Conservation (phyloP, 2,888 invertebrate genomes). For the Eupithecia insigniata region DNA sequence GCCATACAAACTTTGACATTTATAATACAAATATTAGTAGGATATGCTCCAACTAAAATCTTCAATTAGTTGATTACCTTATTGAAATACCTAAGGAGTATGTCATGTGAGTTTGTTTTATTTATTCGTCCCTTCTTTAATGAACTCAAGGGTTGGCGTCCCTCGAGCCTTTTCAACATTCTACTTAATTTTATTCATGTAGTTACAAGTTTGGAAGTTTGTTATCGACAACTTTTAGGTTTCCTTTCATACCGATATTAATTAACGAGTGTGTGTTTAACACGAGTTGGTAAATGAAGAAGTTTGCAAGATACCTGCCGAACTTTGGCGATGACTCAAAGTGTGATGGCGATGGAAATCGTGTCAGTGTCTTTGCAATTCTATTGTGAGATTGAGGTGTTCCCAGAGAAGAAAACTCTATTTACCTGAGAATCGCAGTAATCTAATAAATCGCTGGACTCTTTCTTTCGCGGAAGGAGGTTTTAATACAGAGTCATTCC, state of each 20-base stretch:
- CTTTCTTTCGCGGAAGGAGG: too few species aligned
- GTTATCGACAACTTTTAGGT: conserved; percentile 77
- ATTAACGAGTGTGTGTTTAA: conserved; percentile 75
- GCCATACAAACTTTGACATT: too few species aligned
- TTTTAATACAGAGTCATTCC: too few species aligned
- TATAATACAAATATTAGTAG: too few species aligned
- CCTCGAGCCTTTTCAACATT: conserved; percentile 61
- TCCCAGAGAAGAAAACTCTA: too few species aligned
- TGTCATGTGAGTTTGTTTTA: conserved; percentile 61
- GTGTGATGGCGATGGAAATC: neutral
- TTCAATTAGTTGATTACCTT: conserved; percentile 18
- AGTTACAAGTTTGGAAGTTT: conserved; percentile 64
- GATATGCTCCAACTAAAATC: conserved; percentile 11
- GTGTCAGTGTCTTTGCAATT: neutral
- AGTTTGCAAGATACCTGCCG: conserved; percentile 59
- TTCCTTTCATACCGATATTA: conserved; percentile 76
- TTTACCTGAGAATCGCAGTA: too few species aligned
- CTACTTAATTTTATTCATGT: conserved; percentile 63
- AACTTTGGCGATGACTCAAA: conserved; percentile 65
- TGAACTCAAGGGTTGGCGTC: conserved; percentile 63
- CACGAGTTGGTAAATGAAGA: conserved; percentile 72
- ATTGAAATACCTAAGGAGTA: conserved; percentile 52
- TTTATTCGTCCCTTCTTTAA: conserved; percentile 67
- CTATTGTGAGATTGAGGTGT: neutral
- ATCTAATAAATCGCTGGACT: too few species aligned